Conservation (phyloP, 2,888 invertebrate genomes). For the Leucozona laternaria region DNA sequence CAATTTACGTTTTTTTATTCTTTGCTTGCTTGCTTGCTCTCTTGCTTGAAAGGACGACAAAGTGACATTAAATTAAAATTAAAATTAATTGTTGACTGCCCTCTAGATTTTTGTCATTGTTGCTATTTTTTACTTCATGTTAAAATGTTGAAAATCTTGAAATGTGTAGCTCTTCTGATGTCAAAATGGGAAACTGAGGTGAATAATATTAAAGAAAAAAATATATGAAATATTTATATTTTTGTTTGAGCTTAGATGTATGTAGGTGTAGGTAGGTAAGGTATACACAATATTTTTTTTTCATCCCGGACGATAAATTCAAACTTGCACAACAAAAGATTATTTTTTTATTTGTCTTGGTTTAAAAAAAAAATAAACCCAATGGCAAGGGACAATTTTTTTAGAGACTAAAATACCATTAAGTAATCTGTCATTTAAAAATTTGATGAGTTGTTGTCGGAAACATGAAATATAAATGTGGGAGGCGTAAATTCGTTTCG, state of each 20-base stretch:
- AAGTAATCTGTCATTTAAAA: not conserved
- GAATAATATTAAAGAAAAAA: not conserved
- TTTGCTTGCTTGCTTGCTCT: not conserved
- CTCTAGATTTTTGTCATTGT: not conserved
- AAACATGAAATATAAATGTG: constrained; percentile 9
- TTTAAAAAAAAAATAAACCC: not conserved
- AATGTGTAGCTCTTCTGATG: not conserved
- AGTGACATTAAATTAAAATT: not conserved
- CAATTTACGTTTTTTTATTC: not conserved
- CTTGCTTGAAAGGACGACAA: not conserved
- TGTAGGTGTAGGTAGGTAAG: not conserved
- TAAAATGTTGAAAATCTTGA: not conserved
- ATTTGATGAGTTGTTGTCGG: not conserved
- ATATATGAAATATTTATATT: not conserved
- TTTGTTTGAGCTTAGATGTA: not conserved
- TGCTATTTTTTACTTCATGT: not conserved
- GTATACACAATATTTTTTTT: not conserved
- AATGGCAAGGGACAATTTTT: not conserved
- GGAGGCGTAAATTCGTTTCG: constrained; percentile 9
- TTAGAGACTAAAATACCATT: not conserved
- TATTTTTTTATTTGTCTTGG: not conserved
- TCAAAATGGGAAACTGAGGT: not conserved
- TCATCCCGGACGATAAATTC: not conserved
- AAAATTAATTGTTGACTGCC: constrained; percentile 5
- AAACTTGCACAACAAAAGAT: not conserved